Evolutionary conservation across 2,113 vertebrate species (phyloP).

Genomic region (Seriola quinqueradiata): DNA sequence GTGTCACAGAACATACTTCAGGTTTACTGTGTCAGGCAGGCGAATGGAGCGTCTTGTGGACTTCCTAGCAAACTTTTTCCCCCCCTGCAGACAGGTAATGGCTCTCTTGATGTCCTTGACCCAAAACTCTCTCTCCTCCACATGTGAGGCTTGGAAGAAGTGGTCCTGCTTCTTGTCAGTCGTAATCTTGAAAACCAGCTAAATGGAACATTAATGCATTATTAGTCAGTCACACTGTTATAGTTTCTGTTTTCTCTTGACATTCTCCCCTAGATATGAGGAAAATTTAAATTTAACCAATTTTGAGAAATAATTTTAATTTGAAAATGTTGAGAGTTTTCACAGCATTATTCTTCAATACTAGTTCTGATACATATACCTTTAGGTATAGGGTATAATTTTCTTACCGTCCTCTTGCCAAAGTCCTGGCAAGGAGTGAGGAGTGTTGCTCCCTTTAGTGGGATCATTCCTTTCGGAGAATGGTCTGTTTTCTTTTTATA

Average conservation of each 20-base stretch:
- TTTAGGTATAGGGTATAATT: neutral
- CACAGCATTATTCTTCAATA: neutral
- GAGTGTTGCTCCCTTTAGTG: constrained; percentile 90
- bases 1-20: constrained; percentile 82
- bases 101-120: constrained; percentile 93
- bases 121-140: constrained; percentile 96
- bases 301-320: too few relatives aligned
- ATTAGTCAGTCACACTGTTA: constrained; percentile 5
- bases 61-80: constrained; percentile 93
- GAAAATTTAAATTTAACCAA: too few relatives aligned
- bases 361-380: neutral
- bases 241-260: too few relatives aligned
- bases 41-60: constrained; percentile 94
- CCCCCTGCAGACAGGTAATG: constrained; percentile 87
- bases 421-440: constrained; percentile 93
- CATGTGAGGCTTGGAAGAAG: constrained; percentile 94
- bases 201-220: constrained; percentile 26
- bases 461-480: constrained; percentile 96
- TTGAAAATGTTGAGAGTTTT: too few relatives aligned
- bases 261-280: too few relatives aligned
- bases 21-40: constrained; percentile 90
- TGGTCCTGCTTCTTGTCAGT: constrained; percentile 92
- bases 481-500: constrained; percentile 94
- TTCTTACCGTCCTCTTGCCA: constrained; percentile 90
- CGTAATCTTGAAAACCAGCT: constrained; percentile 95